phyloP scores from a whole-genome alignment of 2,113 vertebrate species.

The Machaerirhynchus nigripectus region DNA sequence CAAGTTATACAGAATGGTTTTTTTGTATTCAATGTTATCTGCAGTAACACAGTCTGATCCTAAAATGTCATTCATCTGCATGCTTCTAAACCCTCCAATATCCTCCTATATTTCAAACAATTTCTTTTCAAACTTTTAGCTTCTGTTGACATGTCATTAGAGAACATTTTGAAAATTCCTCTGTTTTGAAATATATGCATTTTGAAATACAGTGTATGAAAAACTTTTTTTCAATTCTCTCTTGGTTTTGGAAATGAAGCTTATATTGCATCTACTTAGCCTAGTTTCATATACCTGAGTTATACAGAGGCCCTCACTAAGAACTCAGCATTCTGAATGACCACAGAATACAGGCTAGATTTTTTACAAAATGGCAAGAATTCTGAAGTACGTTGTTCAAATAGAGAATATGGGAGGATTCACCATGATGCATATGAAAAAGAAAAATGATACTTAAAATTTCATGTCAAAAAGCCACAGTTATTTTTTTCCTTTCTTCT shows the following conservation, averaged over 20 bases:
- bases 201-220: neutral
- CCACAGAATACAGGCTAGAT: neutral
- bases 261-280: neutral
- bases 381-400: neutral
- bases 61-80: neutral
- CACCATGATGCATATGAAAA: neutral
- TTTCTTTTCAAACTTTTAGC: neutral
- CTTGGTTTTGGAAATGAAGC: neutral
- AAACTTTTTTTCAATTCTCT: neutral
- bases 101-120: neutral
- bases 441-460: neutral
- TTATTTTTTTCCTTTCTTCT: neutral
- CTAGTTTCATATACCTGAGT: neutral
- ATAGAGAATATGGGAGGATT: neutral
- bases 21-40: neutral
- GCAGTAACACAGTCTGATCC: neutral
- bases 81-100: neutral
- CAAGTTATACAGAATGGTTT: neutral
- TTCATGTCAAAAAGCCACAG: neutral
- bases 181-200: neutral
- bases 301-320: neutral
- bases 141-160: neutral
- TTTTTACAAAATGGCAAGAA: neutral
- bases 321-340: neutral
- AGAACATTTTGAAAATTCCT: neutral